Conservation (phyloP, 2,113 vertebrate genomes). For the Halcyon malimbica region DNA sequence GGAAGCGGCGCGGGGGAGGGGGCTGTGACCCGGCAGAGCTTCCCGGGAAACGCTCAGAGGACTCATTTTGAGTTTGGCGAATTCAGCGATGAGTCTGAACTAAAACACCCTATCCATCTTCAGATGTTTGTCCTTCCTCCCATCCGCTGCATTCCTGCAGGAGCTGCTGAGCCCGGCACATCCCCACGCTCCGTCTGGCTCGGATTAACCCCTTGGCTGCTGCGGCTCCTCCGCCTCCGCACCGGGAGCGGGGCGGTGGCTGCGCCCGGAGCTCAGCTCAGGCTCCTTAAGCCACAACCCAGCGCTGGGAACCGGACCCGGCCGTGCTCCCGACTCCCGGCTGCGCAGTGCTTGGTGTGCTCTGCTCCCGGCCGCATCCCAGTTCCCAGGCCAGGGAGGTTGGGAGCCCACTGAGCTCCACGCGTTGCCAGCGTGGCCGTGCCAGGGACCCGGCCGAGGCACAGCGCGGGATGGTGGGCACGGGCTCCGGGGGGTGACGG, state of each 20-base stretch:
- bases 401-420: background rate
- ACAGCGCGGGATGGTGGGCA: background rate
- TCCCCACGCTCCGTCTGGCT: background rate
- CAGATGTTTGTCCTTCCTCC: slow-evolving; percentile 32
- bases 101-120: slow-evolving; percentile 6
- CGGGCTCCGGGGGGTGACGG: accelerated
- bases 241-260: accelerated
- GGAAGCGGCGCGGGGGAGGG: accelerated
- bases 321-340: accelerated
- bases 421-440: accelerated
- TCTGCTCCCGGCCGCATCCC: accelerated
- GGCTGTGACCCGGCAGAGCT: accelerated
- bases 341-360: accelerated
- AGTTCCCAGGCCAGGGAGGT: background rate
- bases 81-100: background rate
- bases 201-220: background rate
- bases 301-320: accelerated
- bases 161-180: background rate
- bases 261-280: background rate
- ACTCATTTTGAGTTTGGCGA: background rate
- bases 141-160: slow-evolving; percentile 28
- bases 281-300: background rate
- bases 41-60: background rate
- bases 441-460: background rate
- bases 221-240: background rate